phyloP scores from a whole-genome alignment of 1,140 invertebrate genomes.

The Pectinophora gossypiella region DNA sequence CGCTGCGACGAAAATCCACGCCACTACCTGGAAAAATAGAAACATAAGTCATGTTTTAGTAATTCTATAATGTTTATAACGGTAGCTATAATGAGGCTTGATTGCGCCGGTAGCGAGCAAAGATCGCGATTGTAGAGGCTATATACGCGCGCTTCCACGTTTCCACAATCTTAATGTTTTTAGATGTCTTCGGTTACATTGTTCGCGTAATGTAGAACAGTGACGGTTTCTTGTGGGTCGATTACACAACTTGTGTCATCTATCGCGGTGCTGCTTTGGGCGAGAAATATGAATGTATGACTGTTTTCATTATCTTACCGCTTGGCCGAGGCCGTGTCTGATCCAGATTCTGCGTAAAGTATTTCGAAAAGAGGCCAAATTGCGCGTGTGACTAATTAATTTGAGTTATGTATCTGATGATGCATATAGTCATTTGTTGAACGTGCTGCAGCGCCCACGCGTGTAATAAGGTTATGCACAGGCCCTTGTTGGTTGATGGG shows the following conservation, averaged over 20 bases:
- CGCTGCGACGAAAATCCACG: constrained; percentile 31
- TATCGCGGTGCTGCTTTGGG: neutral
- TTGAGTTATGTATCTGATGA: neutral
- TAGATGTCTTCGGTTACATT: constrained; percentile 28
- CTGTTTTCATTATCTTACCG: neutral
- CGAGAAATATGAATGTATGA: neutral
- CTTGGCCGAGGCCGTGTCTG: constrained; percentile 5
- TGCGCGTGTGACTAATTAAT: constrained; percentile 1
- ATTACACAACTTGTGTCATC: constrained; percentile 29
- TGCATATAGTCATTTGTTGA: neutral
- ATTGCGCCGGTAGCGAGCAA: neutral
- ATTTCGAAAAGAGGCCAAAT: constrained; percentile 12
- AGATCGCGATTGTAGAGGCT: constrained; percentile 12
- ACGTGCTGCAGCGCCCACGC: neutral
- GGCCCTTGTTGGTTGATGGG: neutral
- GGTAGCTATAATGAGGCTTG: neutral
- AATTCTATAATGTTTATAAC: neutral
- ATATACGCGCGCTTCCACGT: constrained; percentile 31
- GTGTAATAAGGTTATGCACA: neutral
- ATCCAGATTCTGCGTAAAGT: constrained; percentile 6
- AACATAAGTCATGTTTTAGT: constrained; percentile 10
- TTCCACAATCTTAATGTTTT: constrained; percentile 37
- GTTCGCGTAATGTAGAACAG: constrained; percentile 41
- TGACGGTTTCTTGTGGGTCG: constrained; percentile 28
- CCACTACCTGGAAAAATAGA: constrained; percentile 43